phyloP scores from a whole-genome alignment of 2,113 vertebrate species.

The Muntiacus reevesi region DNA sequence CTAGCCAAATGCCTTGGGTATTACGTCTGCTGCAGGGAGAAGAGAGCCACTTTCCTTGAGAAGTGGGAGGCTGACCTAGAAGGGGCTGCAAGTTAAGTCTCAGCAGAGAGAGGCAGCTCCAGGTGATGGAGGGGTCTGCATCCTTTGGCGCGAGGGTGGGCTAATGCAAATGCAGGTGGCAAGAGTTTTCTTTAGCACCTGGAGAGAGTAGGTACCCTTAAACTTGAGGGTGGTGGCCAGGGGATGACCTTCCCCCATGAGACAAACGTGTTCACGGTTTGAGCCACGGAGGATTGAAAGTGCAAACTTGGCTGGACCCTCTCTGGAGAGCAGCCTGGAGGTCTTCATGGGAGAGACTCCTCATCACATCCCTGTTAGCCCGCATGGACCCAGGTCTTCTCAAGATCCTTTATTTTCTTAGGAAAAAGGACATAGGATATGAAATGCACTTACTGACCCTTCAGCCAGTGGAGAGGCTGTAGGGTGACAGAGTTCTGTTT shows the following conservation, averaged over 20 bases:
- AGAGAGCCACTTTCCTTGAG: not conserved
- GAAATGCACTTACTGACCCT: fast-evolving
- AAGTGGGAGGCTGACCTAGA: not conserved
- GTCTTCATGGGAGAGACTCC: not conserved
- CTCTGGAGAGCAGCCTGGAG: not conserved
- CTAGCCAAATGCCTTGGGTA: not conserved
- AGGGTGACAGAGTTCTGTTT: not conserved
- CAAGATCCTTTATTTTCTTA: not conserved
- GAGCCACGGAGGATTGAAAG: not conserved
- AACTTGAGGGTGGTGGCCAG: not conserved
- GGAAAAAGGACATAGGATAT: not conserved
- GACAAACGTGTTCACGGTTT: not conserved
- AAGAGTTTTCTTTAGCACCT: not conserved
- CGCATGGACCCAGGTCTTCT: not conserved
- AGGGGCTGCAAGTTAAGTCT: not conserved
- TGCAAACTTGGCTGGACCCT: not conserved
- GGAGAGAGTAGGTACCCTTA: not conserved
- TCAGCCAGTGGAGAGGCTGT: fast-evolving
- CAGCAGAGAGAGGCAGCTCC: not conserved
- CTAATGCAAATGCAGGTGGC: fast-evolving
- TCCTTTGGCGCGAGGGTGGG: fast-evolving
- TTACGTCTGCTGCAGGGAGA: not conserved
- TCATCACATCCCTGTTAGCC: not conserved
- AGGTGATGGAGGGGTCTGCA: not conserved
- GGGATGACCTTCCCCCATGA: no score